Base-by-base conservation (phyloP, 1,140 invertebrate species). In the Reticulitermes speratus region DNA sequence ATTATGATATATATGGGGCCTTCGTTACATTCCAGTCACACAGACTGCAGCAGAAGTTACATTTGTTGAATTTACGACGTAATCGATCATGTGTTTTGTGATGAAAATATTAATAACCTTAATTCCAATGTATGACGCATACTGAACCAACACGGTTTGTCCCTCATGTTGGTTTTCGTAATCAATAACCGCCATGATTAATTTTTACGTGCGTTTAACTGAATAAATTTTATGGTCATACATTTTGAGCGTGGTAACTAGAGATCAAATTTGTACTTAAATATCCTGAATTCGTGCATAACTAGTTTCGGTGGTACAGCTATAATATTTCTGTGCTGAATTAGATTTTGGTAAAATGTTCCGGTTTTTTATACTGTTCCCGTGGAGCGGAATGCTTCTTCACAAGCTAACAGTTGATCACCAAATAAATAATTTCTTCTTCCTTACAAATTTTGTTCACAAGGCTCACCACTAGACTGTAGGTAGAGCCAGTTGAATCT, bases 61-160 rank as follows among this genome's bases (percentile, higher is more conserved):
- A 30, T 75, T 30, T 75, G 65, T 75, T 75, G 65, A 75, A 75
- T 75, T 75, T 75, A 75, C n/a, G 65, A 30, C n/a, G 65, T 30
- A 75, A 75, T 75, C 65, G 65, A 75, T 75, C 65, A 75, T 75
- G 14, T 14, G 65, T 75, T 6, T 9, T 55, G 25, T 75, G 65
- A 75, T 75, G 65, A 75, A 30, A 75, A 75, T 75, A 75, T 75
- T 30, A 75, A 75, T 75, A 75, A 30, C 65, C 65, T 75, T 75
- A 75, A 75, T 75, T 75, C 65, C n/a, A 30, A 75, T 30, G 65
- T 75, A 75, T 75, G 65, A 75, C n/a, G 25, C n/a, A 75, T 75
- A 14, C n/a, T n/a, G 25, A 6, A 75, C 9, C n/a, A 75, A n/a
- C 25, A 30, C 0, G 0, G n/a, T 75, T 75, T 30, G 59, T 25